Evolutionary conservation across 2,888 invertebrate genomes (phyloP).

Genomic region (Deilephila porcellus): DNA sequence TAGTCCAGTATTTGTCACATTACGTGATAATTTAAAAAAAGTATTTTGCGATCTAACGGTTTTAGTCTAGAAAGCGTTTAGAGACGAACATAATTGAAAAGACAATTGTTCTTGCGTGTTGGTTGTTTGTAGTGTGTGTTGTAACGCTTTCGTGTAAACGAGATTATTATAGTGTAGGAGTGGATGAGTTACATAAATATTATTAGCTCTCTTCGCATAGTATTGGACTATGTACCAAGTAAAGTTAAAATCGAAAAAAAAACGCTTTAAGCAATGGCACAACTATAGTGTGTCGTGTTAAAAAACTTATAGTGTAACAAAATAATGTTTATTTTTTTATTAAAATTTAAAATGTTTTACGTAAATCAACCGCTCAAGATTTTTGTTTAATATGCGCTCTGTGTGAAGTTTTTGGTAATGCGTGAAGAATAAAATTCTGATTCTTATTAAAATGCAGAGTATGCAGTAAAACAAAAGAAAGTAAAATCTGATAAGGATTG

Average conservation of each 20-base stretch:
- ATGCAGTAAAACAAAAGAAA: neutral
- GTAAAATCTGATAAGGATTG: neutral
- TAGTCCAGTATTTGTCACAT: neutral
- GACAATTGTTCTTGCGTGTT: no score
- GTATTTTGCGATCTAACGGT: neutral
- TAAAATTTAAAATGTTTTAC: neutral
- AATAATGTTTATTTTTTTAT: slow-evolving; percentile 9
- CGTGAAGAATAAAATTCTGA: neutral
- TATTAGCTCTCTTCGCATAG: slow-evolving; percentile 4
- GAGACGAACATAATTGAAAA: no score
- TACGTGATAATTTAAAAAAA: neutral
- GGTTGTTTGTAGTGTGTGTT: neutral
- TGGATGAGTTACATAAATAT: neutral
- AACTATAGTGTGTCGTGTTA: neutral
- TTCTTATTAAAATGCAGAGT: neutral
- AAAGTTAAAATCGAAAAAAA: neutral
- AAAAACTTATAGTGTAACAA: slow-evolving; percentile 4
- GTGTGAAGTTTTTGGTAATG: neutral
- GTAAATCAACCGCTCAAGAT: slow-evolving; percentile 9
- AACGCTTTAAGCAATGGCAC: slow-evolving; percentile 2
- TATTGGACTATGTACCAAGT: neutral
- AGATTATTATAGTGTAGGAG: neutral
- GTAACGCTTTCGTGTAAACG: neutral
- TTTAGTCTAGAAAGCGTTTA: neutral
- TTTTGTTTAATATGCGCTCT: slow-evolving; percentile 6